Base-by-base conservation (phyloP, 2,113 vertebrate species). In the Cyprinodon tularosa region DNA sequence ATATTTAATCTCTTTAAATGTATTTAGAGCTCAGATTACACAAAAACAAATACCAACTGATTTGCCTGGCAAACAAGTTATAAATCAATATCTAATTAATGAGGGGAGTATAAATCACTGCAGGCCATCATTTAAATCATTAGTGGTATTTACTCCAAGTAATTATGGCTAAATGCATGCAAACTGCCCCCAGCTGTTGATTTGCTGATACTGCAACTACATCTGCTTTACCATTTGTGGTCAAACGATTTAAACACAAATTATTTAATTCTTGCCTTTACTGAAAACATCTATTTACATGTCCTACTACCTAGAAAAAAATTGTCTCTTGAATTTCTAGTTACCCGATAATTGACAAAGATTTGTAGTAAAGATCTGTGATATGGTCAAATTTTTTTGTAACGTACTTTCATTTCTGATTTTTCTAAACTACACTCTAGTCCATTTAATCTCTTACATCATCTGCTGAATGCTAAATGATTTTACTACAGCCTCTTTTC, bases 41-140 rank as follows among this genome's bases (percentile, higher is more conserved):
- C 72, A 84, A 85, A 76, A 83, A 82, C 70, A 82, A 81, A 87
- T 77, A 70, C 48, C 71, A 82, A 81, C 72, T 72, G 77, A 86
- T 83, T 66, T 81, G 79, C 86, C 83, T 88, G 76, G 78, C 82
- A 82, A 90, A 82, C 72, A 87, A 75, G 83, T 88, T 86, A 78
- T 89, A 80, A 90, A 90, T 91, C 90, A 88, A 91, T 93, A 91
- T 81, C 72, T 86, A 92, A 92, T 91, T 91, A 91, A 91, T 90
- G 84, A 90, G 81, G 63, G 77, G 86, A 68, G 72, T 75, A 90
- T 89, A 84, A 91, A 91, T 92, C 90, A 90, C 82, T 63, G 74
- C 60, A 62, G 47, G 63, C 74, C 69, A 48, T 77, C 83, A 89
- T 88, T 82, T 89, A 87, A 87, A 91, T 90, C 89, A 86, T 85